Evolutionary conservation across 1,140 invertebrate genomes (phyloP).

Genomic region (Mesaphorura yosii): DNA sequence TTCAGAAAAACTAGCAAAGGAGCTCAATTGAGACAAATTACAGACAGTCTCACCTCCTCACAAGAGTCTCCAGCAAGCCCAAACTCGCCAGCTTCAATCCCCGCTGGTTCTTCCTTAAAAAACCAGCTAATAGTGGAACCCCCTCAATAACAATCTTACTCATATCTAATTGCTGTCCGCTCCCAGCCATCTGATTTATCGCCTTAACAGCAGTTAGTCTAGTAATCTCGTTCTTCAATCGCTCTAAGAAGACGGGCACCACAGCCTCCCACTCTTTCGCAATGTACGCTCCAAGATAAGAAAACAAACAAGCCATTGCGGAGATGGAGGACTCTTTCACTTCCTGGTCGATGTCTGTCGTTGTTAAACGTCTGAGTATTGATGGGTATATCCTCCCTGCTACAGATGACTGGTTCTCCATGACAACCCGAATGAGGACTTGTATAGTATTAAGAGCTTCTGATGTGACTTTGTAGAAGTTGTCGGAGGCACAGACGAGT

Average conservation of each 20-base stretch:
- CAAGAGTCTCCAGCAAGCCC: constrained; percentile 76
- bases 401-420: constrained; percentile 35
- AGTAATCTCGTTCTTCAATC: constrained; percentile 92
- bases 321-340: constrained; percentile 95
- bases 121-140: constrained; percentile 81
- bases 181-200: constrained; percentile 83
- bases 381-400: constrained; percentile 26
- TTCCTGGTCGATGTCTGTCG: constrained; percentile 96
- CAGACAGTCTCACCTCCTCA: constrained; percentile 44
- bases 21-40: background rate
- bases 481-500: constrained; percentile 76
- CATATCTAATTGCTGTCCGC: constrained; percentile 74
- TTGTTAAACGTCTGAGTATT: constrained; percentile 53
- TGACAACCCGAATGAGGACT: constrained; percentile 85
- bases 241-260: constrained; percentile 85
- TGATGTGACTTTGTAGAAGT: constrained; percentile 96
- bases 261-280: constrained; percentile 62
- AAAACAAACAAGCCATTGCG: constrained; percentile 57
- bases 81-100: constrained; percentile 85
- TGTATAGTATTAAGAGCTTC: constrained; percentile 87
- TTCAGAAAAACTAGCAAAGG: background rate
- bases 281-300: constrained; percentile 25
- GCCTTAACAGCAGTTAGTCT: constrained; percentile 91
- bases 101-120: constrained; percentile 92
- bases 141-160: constrained; percentile 75